Conservation (phyloP, 2,113 vertebrate species). For the Lontra canadensis region DNA sequence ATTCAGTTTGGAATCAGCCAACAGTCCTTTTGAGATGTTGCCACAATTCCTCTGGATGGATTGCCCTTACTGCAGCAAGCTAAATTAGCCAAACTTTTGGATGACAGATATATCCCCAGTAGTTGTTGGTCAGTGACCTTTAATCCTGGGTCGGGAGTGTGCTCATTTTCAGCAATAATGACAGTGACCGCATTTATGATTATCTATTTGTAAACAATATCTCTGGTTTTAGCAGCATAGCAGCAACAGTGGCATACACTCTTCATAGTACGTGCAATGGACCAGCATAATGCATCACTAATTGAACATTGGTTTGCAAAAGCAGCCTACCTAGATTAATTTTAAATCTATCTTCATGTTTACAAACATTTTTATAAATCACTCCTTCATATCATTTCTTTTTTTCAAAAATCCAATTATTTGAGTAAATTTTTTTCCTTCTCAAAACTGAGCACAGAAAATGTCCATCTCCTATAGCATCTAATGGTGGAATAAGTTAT, state of each 20-base stretch:
- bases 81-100: not conserved
- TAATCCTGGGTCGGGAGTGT: not conserved
- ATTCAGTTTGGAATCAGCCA: not conserved
- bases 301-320: not conserved
- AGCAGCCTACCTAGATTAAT: not conserved
- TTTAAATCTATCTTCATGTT: not conserved
- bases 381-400: not conserved
- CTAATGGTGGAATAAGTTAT: not conserved
- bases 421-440: not conserved
- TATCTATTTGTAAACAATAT: not conserved
- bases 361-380: not conserved
- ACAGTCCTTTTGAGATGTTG: not conserved
- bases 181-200: not conserved
- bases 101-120: fast-evolving
- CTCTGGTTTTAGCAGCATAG: not conserved
- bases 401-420: not conserved
- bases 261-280: not conserved
- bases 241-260: not conserved
- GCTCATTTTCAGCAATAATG: not conserved
- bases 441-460: not conserved
- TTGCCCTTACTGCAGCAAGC: not conserved
- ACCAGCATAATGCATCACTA: not conserved
- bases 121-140: not conserved
- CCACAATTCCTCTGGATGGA: not conserved
- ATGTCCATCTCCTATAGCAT: not conserved